Percentiles rank a stretch among this genome's conserved stretches.
phyloP scores from a whole-genome alignment of 2,797 vertebrate species.

The Silurus aristotelis region DNA sequence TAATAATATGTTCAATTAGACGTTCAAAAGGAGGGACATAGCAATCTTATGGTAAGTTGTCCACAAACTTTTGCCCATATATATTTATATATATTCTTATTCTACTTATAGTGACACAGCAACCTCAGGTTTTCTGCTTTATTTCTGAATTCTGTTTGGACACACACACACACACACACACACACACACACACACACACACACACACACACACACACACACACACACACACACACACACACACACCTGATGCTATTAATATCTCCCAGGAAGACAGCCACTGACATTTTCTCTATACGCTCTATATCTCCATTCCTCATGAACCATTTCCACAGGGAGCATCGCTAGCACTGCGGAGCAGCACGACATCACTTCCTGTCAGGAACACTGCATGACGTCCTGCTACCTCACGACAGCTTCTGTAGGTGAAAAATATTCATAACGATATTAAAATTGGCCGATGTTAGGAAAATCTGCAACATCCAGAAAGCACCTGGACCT shows the following conservation, averaged over 20 bases:
- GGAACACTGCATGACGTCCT: not conserved
- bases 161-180: too few relatives aligned
- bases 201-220: too few relatives aligned
- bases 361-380: not conserved
- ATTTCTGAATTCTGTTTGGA: slow-evolving; percentile 1
- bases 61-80: too few relatives aligned
- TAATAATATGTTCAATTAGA: too few relatives aligned
- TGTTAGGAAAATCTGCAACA: not conserved
- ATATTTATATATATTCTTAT: not conserved
- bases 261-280: not conserved
- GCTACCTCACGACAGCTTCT: not conserved
- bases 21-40: too few relatives aligned
- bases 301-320: slow-evolving; percentile 15
- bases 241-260: slow-evolving; percentile 10
- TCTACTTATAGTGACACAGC: not conserved
- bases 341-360: not conserved
- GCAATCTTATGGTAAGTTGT: too few relatives aligned
- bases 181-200: too few relatives aligned
- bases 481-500: too few relatives aligned
- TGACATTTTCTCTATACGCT: slow-evolving; percentile 10
- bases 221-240: not conserved
- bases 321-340: slow-evolving; percentile 18
- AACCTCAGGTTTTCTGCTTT: not conserved
- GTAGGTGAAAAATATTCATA: not conserved
- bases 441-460: not conserved